phyloP scores from a whole-genome alignment of 1,140 invertebrate species.

The Drosophila parabipectinata region DNA sequence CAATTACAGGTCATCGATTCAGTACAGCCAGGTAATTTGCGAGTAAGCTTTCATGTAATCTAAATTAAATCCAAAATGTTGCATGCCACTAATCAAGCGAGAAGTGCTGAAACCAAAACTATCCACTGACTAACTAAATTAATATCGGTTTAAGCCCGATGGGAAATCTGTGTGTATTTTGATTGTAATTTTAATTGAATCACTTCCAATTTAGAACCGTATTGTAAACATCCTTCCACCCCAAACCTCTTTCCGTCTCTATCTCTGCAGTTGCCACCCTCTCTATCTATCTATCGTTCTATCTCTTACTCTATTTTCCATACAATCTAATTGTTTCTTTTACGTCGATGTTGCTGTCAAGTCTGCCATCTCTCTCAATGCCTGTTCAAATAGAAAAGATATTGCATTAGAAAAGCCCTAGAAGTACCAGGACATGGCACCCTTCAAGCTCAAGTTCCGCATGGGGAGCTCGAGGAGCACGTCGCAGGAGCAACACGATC shows the following conservation, averaged over 20 bases:
- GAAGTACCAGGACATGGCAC: conserved; percentile 64
- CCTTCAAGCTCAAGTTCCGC: conserved; percentile 83
- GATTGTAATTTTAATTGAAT: conserved; percentile 16
- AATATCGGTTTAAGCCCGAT: conserved; percentile 11
- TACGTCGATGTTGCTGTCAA: conserved; percentile 44
- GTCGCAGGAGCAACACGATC: conserved; percentile 83
- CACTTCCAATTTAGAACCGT: conserved; percentile 27
- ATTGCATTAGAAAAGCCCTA: conserved; percentile 27
- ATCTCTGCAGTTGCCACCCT: conserved; percentile 30
- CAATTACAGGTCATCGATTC: conserved; percentile 28
- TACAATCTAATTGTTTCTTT: conserved; percentile 31
- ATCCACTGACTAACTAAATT: conserved; percentile 9
- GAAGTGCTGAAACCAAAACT: conserved; percentile 10
- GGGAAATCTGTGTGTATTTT: conserved; percentile 11
- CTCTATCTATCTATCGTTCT: conserved; percentile 35
- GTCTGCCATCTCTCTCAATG: conserved; percentile 37
- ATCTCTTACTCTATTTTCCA: conserved; percentile 10
- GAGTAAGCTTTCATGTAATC: conserved; percentile 7
- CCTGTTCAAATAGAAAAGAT: conserved; percentile 38
- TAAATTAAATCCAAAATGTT: conserved; percentile 14
- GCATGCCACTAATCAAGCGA: conserved; percentile 36
- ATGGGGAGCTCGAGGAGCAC: conserved; percentile 83
- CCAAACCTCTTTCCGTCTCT: conserved; percentile 26
- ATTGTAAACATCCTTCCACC: conserved; percentile 20
- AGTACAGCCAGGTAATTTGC: conserved; percentile 22